Evolutionary conservation across 2,797 vertebrate genomes (phyloP), one percentile per base, ranked within the genome.

Genomic region (Falco naumanni): DNA sequence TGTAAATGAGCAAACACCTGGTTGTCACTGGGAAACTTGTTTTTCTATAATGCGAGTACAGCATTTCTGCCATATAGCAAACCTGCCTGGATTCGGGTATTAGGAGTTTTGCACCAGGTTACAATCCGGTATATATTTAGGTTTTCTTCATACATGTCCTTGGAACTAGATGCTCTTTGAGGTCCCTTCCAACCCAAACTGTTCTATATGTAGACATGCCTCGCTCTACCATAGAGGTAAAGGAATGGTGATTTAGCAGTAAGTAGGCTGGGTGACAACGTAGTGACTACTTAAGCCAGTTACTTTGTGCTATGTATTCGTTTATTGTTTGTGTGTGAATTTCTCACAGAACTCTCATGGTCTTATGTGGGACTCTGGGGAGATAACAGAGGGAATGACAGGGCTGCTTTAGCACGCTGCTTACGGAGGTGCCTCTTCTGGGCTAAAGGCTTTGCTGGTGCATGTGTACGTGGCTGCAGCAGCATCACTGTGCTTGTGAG

Each of bases 381-480:
- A 69, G 70, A 47, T 21, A 37, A 71, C 76, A 65, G 50, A 24
- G 79, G 41, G 24, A 68, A 59, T 48, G 13, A 33, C 82, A 43
- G 59, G 71, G 15, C 9, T 2, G 2, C 19, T 64, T 89, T 66
- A 69, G 24, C 11, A 0, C 21, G 63, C 24, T 92, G 65, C 43
- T 86, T 57, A 0, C 33, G 43, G 3, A 34, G 65, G 20, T 70
- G 33, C 19, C 33, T 81, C 43, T 56, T 66, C 68, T 12, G 9
- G 29, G 31, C 15, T 60, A 15, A 59, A 50, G 25, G 59, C 41
- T 60, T 75, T 0, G 5, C 45, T 81, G 61, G 11, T 26, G 4
- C 8, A 4, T 7, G 10, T 17, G 7, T 63, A 1, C 43, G 1
- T 37, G 50, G 28, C 63, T 56, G 57, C 1, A 2, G 43, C 21